Evolutionary conservation across 2,113 vertebrate species (phyloP), one percentile per base, ranked within the genome.

Genomic region (Callipepla squamata): DNA sequence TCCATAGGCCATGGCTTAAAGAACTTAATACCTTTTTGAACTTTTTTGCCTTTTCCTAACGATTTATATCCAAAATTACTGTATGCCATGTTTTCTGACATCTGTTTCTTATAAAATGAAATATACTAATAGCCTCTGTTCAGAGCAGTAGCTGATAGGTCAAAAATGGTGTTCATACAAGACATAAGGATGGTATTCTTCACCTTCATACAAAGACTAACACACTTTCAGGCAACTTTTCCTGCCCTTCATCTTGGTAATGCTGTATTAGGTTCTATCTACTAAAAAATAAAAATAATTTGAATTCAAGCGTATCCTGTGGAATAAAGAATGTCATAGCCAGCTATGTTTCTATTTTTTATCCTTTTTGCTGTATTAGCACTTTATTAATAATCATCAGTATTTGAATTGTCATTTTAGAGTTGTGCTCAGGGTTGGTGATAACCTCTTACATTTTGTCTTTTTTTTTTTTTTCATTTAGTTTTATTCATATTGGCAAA

Each of bases 141-240:
- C 1, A 5, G 44, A 84, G 22, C 38, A 81, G 72, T 81, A 84
- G 8, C 26, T 84, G 5, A 89, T 90, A 65, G 48, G 28, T 63
- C 44, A 53, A 57, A 94, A 85, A 84, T n/a, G 16, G 12, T 79
- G 47, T 22, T 22, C 8, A 8, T 86, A 7, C 9, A 47, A 80
- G 80, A 72, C 8, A 21, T 21, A 74, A 83, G 44, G 23, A 14
- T 86, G 48, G 30, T 42, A 23, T 72, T 92, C 36, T 86, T 72
- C 7, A 15, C 45, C 34, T 85, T 70, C 28, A 13, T 75, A 57
- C 48, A 17, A 51, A 67, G 88, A 65, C 32, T 26, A 88, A 59
- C 85, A 80, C 9, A 40, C 80, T 93, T 91, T 81, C 57, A 65
- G 62, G 70, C 82, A 92, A 25, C 40, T 88, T 89, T 88, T 61